A percentile compares a stretch with the other conserved stretches of the same genome.
These are phyloP conservation scores for Neuroterus valhalla DNA, from an alignment of 1,140 invertebrate species.

Conservation along the genomic window DNA sequence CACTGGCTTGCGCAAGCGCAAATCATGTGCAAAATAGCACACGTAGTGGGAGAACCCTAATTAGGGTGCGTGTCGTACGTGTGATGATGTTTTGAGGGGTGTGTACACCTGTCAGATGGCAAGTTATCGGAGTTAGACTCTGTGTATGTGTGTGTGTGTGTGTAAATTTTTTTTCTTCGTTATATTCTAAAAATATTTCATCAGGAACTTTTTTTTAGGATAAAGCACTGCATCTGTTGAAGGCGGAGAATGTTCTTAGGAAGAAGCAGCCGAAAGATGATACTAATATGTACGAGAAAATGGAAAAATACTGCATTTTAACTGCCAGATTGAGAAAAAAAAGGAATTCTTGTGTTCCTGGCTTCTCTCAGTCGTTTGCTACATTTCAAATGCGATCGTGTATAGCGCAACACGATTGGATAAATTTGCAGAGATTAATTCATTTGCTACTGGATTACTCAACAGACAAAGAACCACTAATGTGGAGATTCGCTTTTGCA, in stretches of 20 bases:
- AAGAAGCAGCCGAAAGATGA: not conserved
- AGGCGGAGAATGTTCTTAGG: not conserved
- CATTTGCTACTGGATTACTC: constrained; percentile 37
- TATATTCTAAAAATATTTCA: no score
- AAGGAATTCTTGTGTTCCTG: constrained; percentile 5
- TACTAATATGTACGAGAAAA: constrained; percentile 2
- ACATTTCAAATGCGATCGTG: constrained; percentile 42
- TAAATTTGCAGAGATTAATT: constrained; percentile 44
- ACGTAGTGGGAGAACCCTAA: no score
- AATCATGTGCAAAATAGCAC: no score
- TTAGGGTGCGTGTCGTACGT: no score
- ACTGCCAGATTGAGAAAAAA: not conserved
- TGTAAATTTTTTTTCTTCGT: no score
- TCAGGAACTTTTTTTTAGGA: not conserved
- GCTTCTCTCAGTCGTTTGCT: constrained; percentile 32
- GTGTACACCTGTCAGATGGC: no score
- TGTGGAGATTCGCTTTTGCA: constrained; percentile 50
- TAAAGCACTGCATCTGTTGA: constrained; percentile 23
- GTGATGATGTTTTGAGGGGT: no score
- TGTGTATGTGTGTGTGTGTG: no score
- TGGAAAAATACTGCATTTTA: constrained; percentile 1
- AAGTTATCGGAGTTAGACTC: no score
- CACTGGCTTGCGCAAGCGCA: no score
- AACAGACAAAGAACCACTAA: constrained; percentile 38
- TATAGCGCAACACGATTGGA: constrained; percentile 48